A percentile compares a stretch with the other conserved stretches of the same genome.
phyloP scores from a whole-genome alignment of 2,888 invertebrate species.

The Sussaba pulchella region DNA sequence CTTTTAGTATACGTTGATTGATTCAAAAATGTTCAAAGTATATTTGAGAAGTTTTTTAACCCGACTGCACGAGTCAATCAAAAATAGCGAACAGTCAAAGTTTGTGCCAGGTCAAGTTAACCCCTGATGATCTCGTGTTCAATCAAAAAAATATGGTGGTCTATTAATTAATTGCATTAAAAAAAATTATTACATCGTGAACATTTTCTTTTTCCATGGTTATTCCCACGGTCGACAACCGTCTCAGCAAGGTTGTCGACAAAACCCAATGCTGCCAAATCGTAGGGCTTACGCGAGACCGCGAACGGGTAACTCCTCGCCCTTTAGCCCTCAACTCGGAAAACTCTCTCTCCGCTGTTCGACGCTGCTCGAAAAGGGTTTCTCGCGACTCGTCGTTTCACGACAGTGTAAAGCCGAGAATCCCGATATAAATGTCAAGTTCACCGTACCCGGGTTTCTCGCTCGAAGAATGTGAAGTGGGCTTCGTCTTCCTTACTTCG shows the following conservation, averaged over 20 bases:
- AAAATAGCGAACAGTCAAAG: too few species aligned
- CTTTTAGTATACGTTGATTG: too few species aligned
- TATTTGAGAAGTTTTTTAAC: too few species aligned
- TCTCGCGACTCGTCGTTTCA: conserved; percentile 28
- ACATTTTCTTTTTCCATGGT: neutral
- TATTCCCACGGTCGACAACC: neutral
- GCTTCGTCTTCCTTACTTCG: conserved; percentile 61
- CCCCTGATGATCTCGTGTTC: too few species aligned
- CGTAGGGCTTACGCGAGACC: conserved; percentile 50
- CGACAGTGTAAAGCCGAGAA: conserved; percentile 82
- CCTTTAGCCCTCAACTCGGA: conserved; percentile 57
- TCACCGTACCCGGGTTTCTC: conserved; percentile 75
- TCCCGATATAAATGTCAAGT: conserved; percentile 84
- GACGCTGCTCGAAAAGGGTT: conserved; percentile 58
- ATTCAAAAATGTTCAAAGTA: too few species aligned
- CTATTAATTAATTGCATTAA: too few species aligned
- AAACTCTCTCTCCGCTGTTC: conserved; percentile 38
- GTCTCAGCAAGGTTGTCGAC: conserved; percentile 31
- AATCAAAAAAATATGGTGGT: too few species aligned
- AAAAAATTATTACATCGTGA: neutral
- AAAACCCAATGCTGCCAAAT: conserved; percentile 41
- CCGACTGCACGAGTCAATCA: too few species aligned
- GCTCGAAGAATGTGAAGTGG: conserved; percentile 53
- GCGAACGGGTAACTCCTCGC: conserved; percentile 42
- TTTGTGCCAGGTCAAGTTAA: too few species aligned